A percentile compares a stretch with the other conserved stretches of the same genome.
Conservation (phyloP, 2,888 invertebrate species). For the Pachycephus smyrnensis region DNA sequence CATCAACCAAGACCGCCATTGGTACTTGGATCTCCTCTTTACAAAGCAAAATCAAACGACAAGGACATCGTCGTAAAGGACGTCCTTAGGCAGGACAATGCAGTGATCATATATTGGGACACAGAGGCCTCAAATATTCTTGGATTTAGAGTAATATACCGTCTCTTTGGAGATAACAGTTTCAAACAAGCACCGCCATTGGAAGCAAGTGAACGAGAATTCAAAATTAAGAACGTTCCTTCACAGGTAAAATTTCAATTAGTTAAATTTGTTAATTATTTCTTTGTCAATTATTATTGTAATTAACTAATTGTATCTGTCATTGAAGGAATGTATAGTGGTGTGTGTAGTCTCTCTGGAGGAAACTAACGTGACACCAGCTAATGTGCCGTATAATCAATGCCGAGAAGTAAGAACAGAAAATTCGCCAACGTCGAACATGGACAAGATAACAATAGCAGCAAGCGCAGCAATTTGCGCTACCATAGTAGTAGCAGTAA, state of each 20-base stretch:
- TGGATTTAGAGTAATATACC: constrained; percentile 90
- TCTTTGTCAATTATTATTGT: not conserved
- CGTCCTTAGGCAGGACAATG: constrained; percentile 86
- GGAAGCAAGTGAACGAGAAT: constrained; percentile 90
- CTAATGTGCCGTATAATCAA: constrained; percentile 86
- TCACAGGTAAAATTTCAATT: constrained; percentile 74
- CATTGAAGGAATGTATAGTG: constrained; percentile 86
- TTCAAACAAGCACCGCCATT: constrained; percentile 92
- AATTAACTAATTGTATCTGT: constrained; percentile 17
- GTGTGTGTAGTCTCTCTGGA: constrained; percentile 93
- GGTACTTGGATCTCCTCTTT: constrained; percentile 77
- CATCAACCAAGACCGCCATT: constrained; percentile 77
- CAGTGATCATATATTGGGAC: constrained; percentile 93
- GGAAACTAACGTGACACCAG: constrained; percentile 88
- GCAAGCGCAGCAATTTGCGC: constrained; percentile 94
- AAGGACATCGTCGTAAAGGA: constrained; percentile 89
- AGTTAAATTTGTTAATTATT: not conserved
- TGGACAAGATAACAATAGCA: constrained; percentile 95
- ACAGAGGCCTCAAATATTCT: constrained; percentile 87
- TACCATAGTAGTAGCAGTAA: constrained; percentile 90
- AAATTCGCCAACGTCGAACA: constrained; percentile 85
- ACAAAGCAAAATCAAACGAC: constrained; percentile 74
- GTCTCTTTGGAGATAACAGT: constrained; percentile 88
- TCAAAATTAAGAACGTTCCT: constrained; percentile 93
- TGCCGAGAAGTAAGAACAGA: constrained; percentile 92